Conservation (phyloP, 2,888 invertebrate genomes). For the Taphrorychus bicolor region DNA sequence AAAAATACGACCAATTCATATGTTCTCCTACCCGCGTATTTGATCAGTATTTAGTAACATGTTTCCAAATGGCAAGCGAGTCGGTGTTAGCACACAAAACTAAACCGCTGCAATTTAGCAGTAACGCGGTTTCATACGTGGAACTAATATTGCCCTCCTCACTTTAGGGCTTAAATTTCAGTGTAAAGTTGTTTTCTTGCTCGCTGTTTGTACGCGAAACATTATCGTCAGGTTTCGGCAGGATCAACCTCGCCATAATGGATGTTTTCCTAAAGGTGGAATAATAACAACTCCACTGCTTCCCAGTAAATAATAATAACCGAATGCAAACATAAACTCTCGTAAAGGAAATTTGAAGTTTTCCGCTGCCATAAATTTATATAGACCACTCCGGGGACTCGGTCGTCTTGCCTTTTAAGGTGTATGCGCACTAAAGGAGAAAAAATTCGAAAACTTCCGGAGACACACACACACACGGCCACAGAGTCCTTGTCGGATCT, state of each 20-base stretch:
- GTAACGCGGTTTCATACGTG: constrained; percentile 16
- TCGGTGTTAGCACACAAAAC: neutral
- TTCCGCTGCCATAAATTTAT: neutral
- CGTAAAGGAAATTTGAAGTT: neutral
- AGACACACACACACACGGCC: too few species aligned
- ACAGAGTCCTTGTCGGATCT: neutral
- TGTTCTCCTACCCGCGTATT: too few species aligned
- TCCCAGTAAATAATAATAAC: neutral
- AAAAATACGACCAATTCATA: too few species aligned
- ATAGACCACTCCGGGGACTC: neutral
- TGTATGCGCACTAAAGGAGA: too few species aligned
- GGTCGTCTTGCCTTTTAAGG: too few species aligned
- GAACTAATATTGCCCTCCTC: constrained; percentile 17
- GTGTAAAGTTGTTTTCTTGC: constrained; percentile 24
- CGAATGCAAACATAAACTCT: neutral
- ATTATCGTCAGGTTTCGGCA: constrained; percentile 17
- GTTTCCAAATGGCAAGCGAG: constrained; percentile 1
- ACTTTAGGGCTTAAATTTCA: constrained; percentile 28
- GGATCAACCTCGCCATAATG: neutral
- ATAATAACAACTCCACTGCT: too few species aligned
- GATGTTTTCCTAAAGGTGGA: neutral
- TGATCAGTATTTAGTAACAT: too few species aligned
- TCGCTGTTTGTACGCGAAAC: constrained; percentile 14
- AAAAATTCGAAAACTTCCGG: neutral
- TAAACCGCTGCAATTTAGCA: constrained; percentile 18